Evolutionary conservation across 2,888 invertebrate genomes (phyloP), one percentile per base, ranked within the genome.

Genomic region (Tipula lateralis): DNA sequence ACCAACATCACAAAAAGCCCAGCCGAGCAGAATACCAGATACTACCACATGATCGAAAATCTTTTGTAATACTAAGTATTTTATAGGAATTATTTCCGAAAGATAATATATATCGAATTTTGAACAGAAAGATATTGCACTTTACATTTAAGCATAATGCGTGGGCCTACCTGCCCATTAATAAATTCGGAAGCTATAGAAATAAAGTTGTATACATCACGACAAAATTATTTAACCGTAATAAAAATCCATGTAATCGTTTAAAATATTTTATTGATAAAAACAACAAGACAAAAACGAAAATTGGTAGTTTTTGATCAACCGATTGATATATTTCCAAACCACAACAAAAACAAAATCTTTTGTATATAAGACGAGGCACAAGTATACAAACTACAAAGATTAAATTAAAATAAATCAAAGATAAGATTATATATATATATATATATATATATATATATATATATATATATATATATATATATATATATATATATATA

Each of bases 341-440:
- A 66, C 1, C 24, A 66, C 66, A 66, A 24, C 66, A 66, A n/a
- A n/a, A n/a, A 66, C 66, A 66, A 50, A 16, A 66, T 0, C 1
- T 9, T 13, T 7, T 4, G 16, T 24, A 66, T 24, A 66, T 66
- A 9, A 19, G 66, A 66, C 9, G 24, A 66, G 66, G 9, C 13
- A 39, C 39, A 39, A 39, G 13, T 9, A 39, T 24, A 66, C 24
- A 24, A 66, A 66, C 66, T 24, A 24, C 19, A 66, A 66, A 66
- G 66, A 66, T 66, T 66, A 66, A 66, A 66, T 66, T 66, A 66
- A 66, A 66, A 66, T 66, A 66, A 66, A 66, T 66, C 66, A 66
- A 66, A 19, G 66, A 66, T 66, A 66, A 66, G 66, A 66, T 66
- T 66, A 24, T 24, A 7, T 66, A 7, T 24, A 9, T 66, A 24